These are phyloP conservation scores for Amblyraja radiata DNA, from an alignment of 2,797 vertebrate species.

Conservation along the genomic window DNA sequence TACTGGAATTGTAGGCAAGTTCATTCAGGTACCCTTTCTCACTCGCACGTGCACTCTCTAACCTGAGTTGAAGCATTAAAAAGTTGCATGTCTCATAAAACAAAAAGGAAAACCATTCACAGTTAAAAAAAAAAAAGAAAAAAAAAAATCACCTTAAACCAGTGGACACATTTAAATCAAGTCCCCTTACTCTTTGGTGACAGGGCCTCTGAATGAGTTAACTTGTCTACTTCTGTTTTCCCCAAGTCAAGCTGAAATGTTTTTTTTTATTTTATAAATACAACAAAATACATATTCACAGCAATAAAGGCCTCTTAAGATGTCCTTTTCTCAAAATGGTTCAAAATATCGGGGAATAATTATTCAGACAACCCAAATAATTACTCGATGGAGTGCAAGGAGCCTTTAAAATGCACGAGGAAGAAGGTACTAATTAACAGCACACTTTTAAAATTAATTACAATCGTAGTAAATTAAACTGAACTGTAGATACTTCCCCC, in stretches of 20 bases:
- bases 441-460: slow-evolving; percentile 36
- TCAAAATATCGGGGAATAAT: slow-evolving; percentile 22
- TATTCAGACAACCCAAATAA: slow-evolving; percentile 27
- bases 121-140: slow-evolving; percentile 35
- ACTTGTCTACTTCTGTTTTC: slow-evolving; percentile 30
- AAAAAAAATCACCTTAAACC: slow-evolving; percentile 36
- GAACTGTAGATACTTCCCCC: slow-evolving; percentile 18
- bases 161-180: slow-evolving; percentile 37
- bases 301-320: slow-evolving; percentile 37
- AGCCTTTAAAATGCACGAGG: slow-evolving; percentile 37
- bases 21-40: slow-evolving; percentile 35
- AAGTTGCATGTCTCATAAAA: slow-evolving; percentile 38
- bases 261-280: slow-evolving; percentile 37
- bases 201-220: slow-evolving; percentile 31
- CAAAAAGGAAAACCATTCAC: slow-evolving; percentile 36
- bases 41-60: slow-evolving; percentile 13
- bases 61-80: slow-evolving; percentile 38
- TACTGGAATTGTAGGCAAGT: slow-evolving; percentile 38
- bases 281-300: slow-evolving; percentile 39
- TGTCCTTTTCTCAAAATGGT: slow-evolving; percentile 33
- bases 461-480: slow-evolving; percentile 31
- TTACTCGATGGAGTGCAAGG: slow-evolving; percentile 37
- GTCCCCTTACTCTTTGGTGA: slow-evolving; percentile 36
- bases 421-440: slow-evolving; percentile 36
- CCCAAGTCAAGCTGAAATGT: slow-evolving; percentile 37